Conservation (phyloP, 1,140 invertebrate species). For the Drosophila pectinifera region DNA sequence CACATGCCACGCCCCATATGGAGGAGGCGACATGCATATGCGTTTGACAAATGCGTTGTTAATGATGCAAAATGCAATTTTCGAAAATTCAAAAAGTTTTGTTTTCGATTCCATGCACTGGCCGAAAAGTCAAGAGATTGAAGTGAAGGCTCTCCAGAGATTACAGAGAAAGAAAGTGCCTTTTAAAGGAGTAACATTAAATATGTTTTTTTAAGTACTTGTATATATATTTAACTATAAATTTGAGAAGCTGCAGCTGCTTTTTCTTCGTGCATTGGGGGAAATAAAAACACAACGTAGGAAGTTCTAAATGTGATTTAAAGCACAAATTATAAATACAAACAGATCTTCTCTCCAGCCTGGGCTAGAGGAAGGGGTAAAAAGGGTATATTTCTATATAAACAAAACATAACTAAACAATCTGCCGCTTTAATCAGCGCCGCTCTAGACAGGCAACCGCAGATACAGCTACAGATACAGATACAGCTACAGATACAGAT, state of each 20-base stretch:
- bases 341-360: neutral
- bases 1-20: slow-evolving; percentile 47
- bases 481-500: slow-evolving; percentile 25
- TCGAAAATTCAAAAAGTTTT: slow-evolving; percentile 73
- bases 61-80: slow-evolving; percentile 83
- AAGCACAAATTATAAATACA: slow-evolving; percentile 35
- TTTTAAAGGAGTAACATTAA: too few relatives aligned
- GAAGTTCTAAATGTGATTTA: slow-evolving; percentile 35
- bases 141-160: too few relatives aligned
- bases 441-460: slow-evolving; percentile 49
- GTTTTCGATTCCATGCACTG: slow-evolving; percentile 57
- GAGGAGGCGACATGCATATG: slow-evolving; percentile 62
- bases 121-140: slow-evolving; percentile 10
- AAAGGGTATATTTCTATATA: slow-evolving; percentile 57
- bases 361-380: neutral
- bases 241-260: too few relatives aligned
- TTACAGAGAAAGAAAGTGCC: neutral
- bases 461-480: too few relatives aligned
- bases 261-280: too few relatives aligned
- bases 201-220: too few relatives aligned
- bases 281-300: neutral
- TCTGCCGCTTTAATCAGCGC: slow-evolving; percentile 78
- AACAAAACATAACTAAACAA: slow-evolving; percentile 69
- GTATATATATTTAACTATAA: too few relatives aligned
- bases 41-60: slow-evolving; percentile 82